Evolutionary conservation across 2,797 vertebrate species (phyloP).

Genomic region (Gallinago stenura): DNA sequence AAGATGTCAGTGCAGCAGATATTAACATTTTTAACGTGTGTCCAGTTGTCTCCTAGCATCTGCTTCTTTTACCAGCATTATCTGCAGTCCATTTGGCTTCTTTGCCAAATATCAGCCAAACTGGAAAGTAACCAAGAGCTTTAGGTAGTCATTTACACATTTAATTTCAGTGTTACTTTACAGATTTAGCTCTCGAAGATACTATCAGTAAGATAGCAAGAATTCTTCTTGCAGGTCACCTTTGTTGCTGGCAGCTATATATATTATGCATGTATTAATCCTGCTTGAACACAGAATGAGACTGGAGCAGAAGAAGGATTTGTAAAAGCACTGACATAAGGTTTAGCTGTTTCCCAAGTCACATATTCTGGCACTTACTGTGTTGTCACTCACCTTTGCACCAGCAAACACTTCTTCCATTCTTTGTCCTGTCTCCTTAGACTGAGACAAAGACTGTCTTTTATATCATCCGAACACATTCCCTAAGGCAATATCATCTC

Average conservation of each 20-base stretch:
- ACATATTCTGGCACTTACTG: neutral
- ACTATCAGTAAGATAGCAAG: neutral
- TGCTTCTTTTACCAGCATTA: neutral
- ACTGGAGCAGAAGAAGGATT: neutral
- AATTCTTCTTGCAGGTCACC: constrained; percentile 2
- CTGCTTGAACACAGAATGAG: neutral
- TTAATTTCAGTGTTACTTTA: neutral
- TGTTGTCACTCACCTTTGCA: neutral
- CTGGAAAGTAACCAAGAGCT: neutral
- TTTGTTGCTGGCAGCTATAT: neutral
- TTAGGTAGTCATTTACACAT: neutral
- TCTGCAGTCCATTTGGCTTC: neutral
- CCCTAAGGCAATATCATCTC: neutral
- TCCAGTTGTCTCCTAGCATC: neutral
- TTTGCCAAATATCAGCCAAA: neutral
- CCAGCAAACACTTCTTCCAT: neutral
- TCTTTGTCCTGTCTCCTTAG: neutral
- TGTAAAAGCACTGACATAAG: neutral
- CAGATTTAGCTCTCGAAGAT: neutral
- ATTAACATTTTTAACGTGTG: neutral
- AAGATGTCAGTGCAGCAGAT: neutral
- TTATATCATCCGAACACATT: neutral
- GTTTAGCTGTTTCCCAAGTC: neutral
- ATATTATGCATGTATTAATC: neutral
- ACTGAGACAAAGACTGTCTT: neutral